Conservation (phyloP, 1,140 invertebrate species). For the fruit fly (Drosophila melanogaster) region DNA sequence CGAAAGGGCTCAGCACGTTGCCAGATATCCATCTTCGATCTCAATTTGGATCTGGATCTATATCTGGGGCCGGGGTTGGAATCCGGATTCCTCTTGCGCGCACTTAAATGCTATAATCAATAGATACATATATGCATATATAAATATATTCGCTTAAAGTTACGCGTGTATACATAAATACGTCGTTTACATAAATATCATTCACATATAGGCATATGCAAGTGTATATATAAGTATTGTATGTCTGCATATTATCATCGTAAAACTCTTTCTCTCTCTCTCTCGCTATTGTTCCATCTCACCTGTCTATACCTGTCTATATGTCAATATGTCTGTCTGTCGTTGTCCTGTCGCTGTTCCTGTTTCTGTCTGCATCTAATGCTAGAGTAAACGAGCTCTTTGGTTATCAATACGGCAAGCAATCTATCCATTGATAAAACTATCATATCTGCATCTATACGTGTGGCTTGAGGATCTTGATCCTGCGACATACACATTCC, state of each 20-base stretch:
- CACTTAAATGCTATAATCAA: constrained; percentile 66
- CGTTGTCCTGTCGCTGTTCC: not conserved
- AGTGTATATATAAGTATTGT: constrained; percentile 22
- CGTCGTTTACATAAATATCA: constrained; percentile 59
- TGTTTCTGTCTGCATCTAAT: constrained; percentile 20
- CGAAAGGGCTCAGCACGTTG: constrained; percentile 47
- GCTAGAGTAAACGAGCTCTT: constrained; percentile 34
- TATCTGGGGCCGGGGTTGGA: not conserved
- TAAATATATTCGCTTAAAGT: constrained; percentile 61
- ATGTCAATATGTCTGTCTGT: not conserved
- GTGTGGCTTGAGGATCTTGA: not conserved
- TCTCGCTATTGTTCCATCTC: not conserved
- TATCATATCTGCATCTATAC: not conserved
- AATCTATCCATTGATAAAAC: constrained; percentile 4
- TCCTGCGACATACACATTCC: not conserved
- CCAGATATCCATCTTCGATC: not conserved
- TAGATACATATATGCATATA: constrained; percentile 63
- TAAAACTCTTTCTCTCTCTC: constrained; percentile 6
- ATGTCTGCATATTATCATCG: constrained; percentile 24
- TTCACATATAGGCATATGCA: constrained; percentile 26
- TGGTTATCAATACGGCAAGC: constrained; percentile 14
- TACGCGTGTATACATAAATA: constrained; percentile 63
- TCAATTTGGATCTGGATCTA: not conserved
- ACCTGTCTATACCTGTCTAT: not conserved
- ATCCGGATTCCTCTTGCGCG: constrained; percentile 39